Percentiles rank a stretch among this genome's conserved stretches.
These are phyloP conservation scores for Agelastica alni DNA, from an alignment of 2,888 invertebrate species.

Conservation along the genomic window DNA sequence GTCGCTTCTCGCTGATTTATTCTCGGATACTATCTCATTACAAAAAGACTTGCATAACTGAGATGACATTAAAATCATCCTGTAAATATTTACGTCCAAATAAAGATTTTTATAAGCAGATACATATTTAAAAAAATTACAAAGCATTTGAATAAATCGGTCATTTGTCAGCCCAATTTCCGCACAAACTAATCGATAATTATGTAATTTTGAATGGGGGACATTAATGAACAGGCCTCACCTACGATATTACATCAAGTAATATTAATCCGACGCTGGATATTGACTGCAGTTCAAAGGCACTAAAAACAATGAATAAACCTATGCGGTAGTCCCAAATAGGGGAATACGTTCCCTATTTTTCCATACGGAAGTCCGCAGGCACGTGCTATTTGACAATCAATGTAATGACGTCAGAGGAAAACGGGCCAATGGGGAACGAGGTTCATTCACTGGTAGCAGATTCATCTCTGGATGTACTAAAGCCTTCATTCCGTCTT, in stretches of 20 bases:
- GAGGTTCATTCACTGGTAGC: conserved; percentile 68
- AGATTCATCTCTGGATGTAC: conserved; percentile 7
- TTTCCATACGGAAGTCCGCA: conserved; percentile 24
- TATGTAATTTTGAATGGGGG: no score
- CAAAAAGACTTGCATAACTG: no score
- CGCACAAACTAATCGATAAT: no score
- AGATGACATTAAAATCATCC: no score
- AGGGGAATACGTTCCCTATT: conserved; percentile 18
- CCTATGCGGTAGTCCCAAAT: conserved; percentile 19
- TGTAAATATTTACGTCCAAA: no score
- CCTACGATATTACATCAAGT: no score
- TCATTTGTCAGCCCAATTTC: no score
- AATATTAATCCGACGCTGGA: no score
- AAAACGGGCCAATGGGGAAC: conserved; percentile 63
- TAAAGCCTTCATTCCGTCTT: conserved; percentile 36
- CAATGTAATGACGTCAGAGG: conserved; percentile 77
- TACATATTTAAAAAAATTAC: background rate
- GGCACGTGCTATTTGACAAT: conserved; percentile 65
- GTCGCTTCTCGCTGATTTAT: no score
- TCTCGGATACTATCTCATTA: no score
- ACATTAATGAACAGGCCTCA: no score
- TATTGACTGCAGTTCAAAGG: conserved; percentile 5
- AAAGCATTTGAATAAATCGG: background rate
- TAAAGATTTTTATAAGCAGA: no score
- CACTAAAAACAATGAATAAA: conserved; percentile 18